Conservation (phyloP, 2,888 invertebrate species). For the Crematogaster levior region DNA sequence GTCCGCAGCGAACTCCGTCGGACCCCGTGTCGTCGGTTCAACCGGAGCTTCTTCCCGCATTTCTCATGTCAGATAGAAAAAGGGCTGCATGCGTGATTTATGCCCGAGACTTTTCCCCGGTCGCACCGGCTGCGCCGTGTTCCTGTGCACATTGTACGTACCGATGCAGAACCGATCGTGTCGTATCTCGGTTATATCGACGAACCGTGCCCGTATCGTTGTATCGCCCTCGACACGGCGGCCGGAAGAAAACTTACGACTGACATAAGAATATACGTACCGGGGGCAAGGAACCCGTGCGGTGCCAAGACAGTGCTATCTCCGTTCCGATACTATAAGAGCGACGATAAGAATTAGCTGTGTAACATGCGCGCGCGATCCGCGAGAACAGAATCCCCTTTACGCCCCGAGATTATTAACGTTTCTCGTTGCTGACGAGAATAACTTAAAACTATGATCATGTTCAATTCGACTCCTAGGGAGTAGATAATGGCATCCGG, state of each 20-base stretch:
- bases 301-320: constrained; percentile 42
- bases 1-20: constrained; percentile 11
- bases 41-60: constrained; percentile 63
- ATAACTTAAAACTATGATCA: constrained; percentile 38
- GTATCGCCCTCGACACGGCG: constrained; percentile 53
- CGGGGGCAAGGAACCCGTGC: constrained; percentile 44
- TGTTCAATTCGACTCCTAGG: constrained; percentile 29
- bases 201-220: constrained; percentile 57
- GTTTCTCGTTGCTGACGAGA: constrained; percentile 27
- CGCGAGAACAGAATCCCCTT: constrained; percentile 14
- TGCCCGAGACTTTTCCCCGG: constrained; percentile 61
- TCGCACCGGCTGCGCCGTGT: constrained; percentile 44
- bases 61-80: constrained; percentile 70
- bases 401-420: constrained; percentile 40
- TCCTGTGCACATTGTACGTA: constrained; percentile 57
- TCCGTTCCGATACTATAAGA: constrained; percentile 20
- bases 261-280: constrained; percentile 11
- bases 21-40: constrained; percentile 30
- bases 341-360: constrained; percentile 37
- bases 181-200: constrained; percentile 72
- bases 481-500: constrained; percentile 41
- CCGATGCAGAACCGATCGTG: constrained; percentile 74
- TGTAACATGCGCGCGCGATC: neutral
- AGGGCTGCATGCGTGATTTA: constrained; percentile 71
- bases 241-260: constrained; percentile 56